Evolutionary conservation across 2,888 invertebrate species (phyloP).

Genomic region (Aplocera efformata): DNA sequence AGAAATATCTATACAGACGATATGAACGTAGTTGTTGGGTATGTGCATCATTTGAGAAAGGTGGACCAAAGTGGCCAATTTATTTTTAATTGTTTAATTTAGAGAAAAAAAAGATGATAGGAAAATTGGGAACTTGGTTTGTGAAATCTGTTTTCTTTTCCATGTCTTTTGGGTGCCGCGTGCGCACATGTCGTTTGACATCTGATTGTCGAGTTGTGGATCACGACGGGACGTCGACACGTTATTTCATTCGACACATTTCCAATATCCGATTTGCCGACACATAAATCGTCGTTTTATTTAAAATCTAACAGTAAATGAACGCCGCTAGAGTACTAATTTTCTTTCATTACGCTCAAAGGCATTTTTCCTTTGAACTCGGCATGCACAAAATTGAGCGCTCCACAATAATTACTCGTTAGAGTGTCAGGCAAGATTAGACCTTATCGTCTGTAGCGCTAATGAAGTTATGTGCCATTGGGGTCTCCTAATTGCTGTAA

Average conservation of each 20-base stretch:
- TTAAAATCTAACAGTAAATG: conserved; percentile 13
- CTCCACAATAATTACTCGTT: conserved; percentile 29
- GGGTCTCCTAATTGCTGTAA: conserved; percentile 10
- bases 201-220: too few species aligned
- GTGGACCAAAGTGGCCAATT: too few species aligned
- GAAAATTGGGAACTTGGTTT: too few species aligned
- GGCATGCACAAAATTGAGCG: conserved; percentile 26
- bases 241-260: neutral
- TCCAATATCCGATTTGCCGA: conserved; percentile 2
- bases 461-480: conserved; percentile 11
- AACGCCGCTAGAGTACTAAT: conserved; percentile 17
- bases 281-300: neutral
- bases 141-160: too few species aligned
- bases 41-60: too few species aligned
- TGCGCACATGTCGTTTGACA: too few species aligned
- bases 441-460: conserved; percentile 22
- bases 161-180: too few species aligned
- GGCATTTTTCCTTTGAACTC: conserved; percentile 26
- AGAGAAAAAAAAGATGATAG: too few species aligned
- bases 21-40: too few species aligned
- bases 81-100: too few species aligned
- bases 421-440: conserved; percentile 25
- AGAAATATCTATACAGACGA: too few species aligned
- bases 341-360: conserved; percentile 24
- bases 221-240: too few species aligned